Evolutionary conservation across 92 coral and sea anemone species (phyloP), one percentile per base, ranked within the genome.

Genomic region (Phenganax stokvisi): DNA sequence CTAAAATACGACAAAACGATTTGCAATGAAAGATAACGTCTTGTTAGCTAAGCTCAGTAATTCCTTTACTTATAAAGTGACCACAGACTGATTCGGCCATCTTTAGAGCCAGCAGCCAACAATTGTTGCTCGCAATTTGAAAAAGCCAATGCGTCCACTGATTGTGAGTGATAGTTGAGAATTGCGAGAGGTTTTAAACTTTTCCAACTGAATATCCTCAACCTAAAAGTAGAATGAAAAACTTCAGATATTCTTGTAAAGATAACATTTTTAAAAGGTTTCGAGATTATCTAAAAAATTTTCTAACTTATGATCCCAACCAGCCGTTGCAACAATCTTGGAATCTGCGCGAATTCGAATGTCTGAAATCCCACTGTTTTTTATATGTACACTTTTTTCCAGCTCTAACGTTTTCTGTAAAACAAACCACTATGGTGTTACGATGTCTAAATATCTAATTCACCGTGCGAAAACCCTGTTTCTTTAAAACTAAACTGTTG

Each of bases 41-140:
- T 64, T 61, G 61, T 63, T 63, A 61, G 88, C 85, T 55, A 37
- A 37, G 47, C 47, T 37, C 2, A 2, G 47, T 37, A 5, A 37
- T 37, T 5, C 47, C 47, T 37, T 37, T 37, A 37, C 3, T 90
- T 96, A 81, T 96, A 96, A 15, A 96, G 61, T n/a, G 92, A 89
- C 99, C 99, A 96, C 70, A 96, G 71, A 80, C 97, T 96, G 29
- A 96, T 96, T 64, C 97, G 86, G 66, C 89, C 82, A 79, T 96
- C 99, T 81, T 96, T 96, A 2, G 97, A 88, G 59, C 92, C 97
- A 55, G 96, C 99, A 73, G 99, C 96, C 81, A 96, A 68, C 25
- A 92, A 72, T 74, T 75, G 83, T 37, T 93, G 94, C 0, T 47
- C 57, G 31, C 79, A 74, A 0, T 86, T 89, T 10, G 99, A 96